Conservation (phyloP, 2,113 vertebrate species). For the Melanerpes formicivorus region DNA sequence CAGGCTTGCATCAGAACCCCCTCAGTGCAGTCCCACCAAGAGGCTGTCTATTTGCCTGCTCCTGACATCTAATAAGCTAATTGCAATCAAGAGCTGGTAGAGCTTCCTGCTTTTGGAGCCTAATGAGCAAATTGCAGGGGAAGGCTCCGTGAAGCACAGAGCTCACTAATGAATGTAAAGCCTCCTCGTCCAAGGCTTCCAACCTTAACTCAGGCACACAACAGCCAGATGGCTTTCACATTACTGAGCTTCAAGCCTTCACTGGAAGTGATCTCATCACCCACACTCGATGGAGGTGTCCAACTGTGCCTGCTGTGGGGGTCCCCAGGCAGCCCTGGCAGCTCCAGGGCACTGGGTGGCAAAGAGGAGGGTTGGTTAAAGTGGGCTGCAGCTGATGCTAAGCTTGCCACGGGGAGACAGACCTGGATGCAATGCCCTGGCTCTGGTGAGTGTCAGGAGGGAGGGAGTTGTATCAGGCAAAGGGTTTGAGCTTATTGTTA, state of each 20-base stretch:
- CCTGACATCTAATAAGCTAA: slow-evolving; percentile 39
- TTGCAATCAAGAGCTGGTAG: background rate
- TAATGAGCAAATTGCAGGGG: slow-evolving; percentile 50
- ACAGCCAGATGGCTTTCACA: slow-evolving; percentile 81
- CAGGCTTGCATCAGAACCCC: background rate
- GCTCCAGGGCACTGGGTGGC: slow-evolving; percentile 51
- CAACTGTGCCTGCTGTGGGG: slow-evolving; percentile 73
- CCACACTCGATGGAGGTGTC: slow-evolving; percentile 70
- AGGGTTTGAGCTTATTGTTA: background rate
- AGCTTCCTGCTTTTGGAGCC: slow-evolving; percentile 41
- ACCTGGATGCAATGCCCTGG: background rate
- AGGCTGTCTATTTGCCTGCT: background rate
- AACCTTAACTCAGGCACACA: slow-evolving; percentile 76
- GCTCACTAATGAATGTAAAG: slow-evolving; percentile 69
- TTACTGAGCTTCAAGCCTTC: slow-evolving; percentile 74
- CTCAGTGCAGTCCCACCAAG: background rate
- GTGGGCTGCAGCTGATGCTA: slow-evolving; percentile 26
- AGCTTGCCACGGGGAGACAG: slow-evolving; percentile 4
- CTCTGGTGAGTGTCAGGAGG: slow-evolving; percentile 47
- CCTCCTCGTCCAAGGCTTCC: slow-evolving; percentile 66
- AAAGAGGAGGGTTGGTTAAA: slow-evolving; percentile 48
- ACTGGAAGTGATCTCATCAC: slow-evolving; percentile 85
- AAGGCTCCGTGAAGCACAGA: slow-evolving; percentile 62
- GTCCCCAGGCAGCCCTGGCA: slow-evolving; percentile 52
- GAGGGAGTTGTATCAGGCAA: slow-evolving; percentile 56